Percentiles rank a stretch among this genome's conserved stretches.
These are phyloP conservation scores for Plutomurus gul DNA, from an alignment of 1,140 invertebrate species.

Conservation along the genomic window DNA sequence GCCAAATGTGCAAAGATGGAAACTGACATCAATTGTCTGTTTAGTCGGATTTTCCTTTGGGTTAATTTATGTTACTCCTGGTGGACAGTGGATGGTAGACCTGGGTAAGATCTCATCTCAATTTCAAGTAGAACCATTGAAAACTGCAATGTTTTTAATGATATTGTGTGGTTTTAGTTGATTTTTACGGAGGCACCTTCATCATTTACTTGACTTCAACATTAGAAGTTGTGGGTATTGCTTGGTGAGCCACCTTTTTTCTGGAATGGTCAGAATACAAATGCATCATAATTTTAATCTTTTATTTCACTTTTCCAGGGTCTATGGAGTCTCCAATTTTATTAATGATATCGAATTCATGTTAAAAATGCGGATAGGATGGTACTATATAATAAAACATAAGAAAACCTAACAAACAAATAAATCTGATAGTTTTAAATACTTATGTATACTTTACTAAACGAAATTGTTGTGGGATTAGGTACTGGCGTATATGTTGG, in stretches of 20 bases:
- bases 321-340: slow-evolving; percentile 75
- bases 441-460: too few relatives aligned
- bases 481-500: slow-evolving; percentile 83
- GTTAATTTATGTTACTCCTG: slow-evolving; percentile 56
- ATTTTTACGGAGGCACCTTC: background rate
- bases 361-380: slow-evolving; percentile 68
- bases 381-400: too few relatives aligned
- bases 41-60: slow-evolving; percentile 69
- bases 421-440: too few relatives aligned
- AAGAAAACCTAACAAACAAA: too few relatives aligned
- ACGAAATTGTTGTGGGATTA: too few relatives aligned
- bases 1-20: slow-evolving; percentile 34
- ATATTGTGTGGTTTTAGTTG: slow-evolving; percentile 57
- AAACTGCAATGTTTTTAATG: slow-evolving; percentile 80
- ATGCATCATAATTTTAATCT: too few relatives aligned
- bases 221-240: slow-evolving; percentile 70
- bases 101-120: slow-evolving; percentile 75
- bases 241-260: too few relatives aligned
- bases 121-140: slow-evolving; percentile 70
- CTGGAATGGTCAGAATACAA: too few relatives aligned
- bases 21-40: slow-evolving; percentile 29
- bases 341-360: slow-evolving; percentile 77
- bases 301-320: too few relatives aligned
- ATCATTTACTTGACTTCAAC: slow-evolving; percentile 69
- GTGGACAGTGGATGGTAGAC: slow-evolving; percentile 82